phyloP scores from a whole-genome alignment of 2,888 invertebrate species.

The Diploptera punctata region DNA sequence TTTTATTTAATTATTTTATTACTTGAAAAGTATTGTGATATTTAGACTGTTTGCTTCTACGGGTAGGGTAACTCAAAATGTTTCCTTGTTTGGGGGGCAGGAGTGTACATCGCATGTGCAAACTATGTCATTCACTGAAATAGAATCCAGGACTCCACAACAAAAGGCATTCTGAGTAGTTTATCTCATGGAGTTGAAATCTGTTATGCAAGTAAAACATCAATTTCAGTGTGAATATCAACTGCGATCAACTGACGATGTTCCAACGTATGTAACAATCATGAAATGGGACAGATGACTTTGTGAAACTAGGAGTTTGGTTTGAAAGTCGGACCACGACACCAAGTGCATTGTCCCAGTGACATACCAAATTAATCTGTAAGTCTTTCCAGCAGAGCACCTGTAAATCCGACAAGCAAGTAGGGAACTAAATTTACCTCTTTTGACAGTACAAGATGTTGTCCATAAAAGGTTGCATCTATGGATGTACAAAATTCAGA shows the following conservation, averaged over 20 bases:
- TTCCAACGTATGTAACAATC: conserved; percentile 11
- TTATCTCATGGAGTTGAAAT: too few species aligned
- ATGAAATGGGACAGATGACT: conserved; percentile 3
- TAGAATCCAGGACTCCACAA: neutral
- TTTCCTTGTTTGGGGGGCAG: neutral
- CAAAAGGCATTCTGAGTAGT: too few species aligned
- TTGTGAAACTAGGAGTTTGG: conserved; percentile 12
- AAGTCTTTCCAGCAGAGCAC: too few species aligned
- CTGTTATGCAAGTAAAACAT: neutral
- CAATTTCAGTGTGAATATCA: neutral
- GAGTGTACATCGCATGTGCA: neutral
- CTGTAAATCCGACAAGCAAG: too few species aligned
- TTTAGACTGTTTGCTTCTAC: neutral
- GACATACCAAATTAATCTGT: neutral
- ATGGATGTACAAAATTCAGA: neutral
- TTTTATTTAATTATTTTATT: conserved; percentile 3
- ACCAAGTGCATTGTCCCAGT: conserved; percentile 5
- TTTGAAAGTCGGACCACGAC: neutral
- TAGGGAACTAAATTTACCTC: too few species aligned
- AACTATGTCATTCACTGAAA: neutral
- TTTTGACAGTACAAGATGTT: neutral
- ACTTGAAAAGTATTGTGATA: neutral
- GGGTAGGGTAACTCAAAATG: neutral
- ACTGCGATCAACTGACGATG: conserved; percentile 12
- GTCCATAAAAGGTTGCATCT: conserved; percentile 8